Base-by-base conservation (phyloP, 2,888 invertebrate species). In the Andrena bicolor region DNA sequence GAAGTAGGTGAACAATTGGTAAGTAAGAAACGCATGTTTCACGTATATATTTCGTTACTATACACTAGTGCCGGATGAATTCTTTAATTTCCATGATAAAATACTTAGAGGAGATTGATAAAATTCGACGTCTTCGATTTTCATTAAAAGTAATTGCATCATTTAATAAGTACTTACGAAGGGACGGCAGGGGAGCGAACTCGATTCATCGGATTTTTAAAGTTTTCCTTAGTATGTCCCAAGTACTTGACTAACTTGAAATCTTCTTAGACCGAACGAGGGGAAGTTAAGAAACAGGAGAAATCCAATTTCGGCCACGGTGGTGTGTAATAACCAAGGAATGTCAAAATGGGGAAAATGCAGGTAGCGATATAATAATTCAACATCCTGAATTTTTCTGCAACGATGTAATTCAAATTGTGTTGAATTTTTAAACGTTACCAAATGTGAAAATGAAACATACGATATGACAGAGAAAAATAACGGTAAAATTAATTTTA, bases 261-360 rank as follows among this genome's bases (percentile, higher is more conserved):
- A 73, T 73, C 53, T 76, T 73, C 56, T 73, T 60, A 61, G 49
- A 69, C 32, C 28, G 58, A 72, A 41, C 76, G 53, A 61, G 66
- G 16, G n/a, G 23, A 76, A 82, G 68, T 81, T 77, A 53, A 76
- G 65, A 61, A 76, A 70, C 69, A 41, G 49, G 48, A 61, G 48
- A 69, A 70, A 73, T 76, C 49, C 49, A 70, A 82, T 73, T 83
- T 77, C 58, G 51, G 16, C 28, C 35, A 28, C 28, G 49, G 23
- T 4, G 69, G 76, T 58, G 76, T 61, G 60, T 48, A 76, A 69
- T 72, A 70, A 83, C 60, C 65, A 28, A 77, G 70, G 32, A 74
- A 77, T 74, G 77, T 60, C 66, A 73, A 82, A 82, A 81, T 83
- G 76, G 83, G 68, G 26, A 83, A 82, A 69, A 64, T 82, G 75